These are phyloP conservation scores for Rhinichthys osculus DNA, from an alignment of 2,797 vertebrate genomes.

Conservation along the genomic window DNA sequence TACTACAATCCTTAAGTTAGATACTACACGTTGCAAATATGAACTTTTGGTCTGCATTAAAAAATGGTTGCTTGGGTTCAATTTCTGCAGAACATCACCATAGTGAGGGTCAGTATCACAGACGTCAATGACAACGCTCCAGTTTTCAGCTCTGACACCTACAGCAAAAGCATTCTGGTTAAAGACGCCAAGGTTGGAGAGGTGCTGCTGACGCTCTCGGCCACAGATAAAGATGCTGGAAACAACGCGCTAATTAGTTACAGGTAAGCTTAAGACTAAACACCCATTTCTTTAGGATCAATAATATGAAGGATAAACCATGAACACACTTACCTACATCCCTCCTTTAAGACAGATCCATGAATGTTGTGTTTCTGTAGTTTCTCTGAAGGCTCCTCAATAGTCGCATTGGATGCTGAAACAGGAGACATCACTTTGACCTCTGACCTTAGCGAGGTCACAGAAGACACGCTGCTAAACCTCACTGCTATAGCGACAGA, in stretches of 20 bases:
- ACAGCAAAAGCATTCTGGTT: conserved; percentile 66
- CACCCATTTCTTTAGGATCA: neutral
- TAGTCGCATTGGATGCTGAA: conserved; percentile 36
- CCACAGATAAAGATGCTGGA: conserved; percentile 74
- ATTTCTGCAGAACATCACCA: conserved; percentile 75
- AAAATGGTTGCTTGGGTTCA: neutral
- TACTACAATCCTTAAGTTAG: neutral
- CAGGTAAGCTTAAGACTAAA: conserved; percentile 70
- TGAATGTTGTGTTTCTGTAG: conserved; percentile 61
- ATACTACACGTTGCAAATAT: neutral
- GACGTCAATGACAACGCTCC: conserved; percentile 83
- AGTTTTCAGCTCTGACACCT: conserved; percentile 71
- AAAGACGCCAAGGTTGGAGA: conserved; percentile 72
- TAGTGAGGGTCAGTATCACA: conserved; percentile 68
- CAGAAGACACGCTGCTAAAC: conserved; percentile 66
- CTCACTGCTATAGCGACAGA: conserved; percentile 76
- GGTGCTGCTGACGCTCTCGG: conserved; percentile 71
- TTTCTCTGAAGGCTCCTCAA: conserved; percentile 64
- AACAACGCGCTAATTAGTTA: conserved; percentile 77
- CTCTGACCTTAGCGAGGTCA: conserved; percentile 68
- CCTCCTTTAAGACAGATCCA: neutral
- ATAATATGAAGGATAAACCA: neutral
- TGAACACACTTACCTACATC: neutral
- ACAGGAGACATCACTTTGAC: conserved; percentile 77
- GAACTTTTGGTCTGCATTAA: neutral